phyloP scores from a whole-genome alignment of 2,113 vertebrate species.

The Ceyx margarethae region DNA sequence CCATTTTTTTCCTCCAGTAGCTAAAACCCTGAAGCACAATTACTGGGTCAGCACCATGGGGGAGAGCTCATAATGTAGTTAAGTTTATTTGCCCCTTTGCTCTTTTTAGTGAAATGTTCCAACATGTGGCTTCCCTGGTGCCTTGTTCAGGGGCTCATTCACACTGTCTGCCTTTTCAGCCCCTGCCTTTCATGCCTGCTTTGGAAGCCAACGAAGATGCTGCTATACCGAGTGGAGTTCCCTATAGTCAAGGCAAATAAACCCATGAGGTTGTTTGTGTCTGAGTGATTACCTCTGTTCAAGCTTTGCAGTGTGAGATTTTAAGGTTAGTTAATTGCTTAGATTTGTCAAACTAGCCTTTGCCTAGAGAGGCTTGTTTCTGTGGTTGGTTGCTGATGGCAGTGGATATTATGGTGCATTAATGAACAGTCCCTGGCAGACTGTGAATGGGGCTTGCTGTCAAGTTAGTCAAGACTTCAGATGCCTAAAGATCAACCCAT shows the following conservation, averaged over 20 bases:
- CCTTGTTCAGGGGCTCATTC: not conserved
- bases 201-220: not conserved
- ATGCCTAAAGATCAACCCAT: slow-evolving; percentile 1
- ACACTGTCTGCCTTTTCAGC: not conserved
- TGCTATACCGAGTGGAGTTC: not conserved
- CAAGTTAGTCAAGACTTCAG: slow-evolving; percentile 13
- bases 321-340: not conserved
- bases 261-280: not conserved
- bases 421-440: slow-evolving; percentile 26
- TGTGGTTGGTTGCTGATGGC: not conserved
- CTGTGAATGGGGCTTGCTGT: slow-evolving; percentile 37
- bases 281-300: not conserved
- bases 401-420: not conserved
- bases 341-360: not conserved
- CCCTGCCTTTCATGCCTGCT: not conserved
- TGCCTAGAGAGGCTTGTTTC: not conserved
- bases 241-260: not conserved
- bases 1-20: not conserved
- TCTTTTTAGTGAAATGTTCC: not conserved
- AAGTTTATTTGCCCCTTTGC: not conserved
- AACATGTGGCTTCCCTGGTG: not conserved
- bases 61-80: not conserved
- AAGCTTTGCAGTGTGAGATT: not conserved
- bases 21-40: not conserved
- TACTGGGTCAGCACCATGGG: not conserved